phyloP scores from a whole-genome alignment of 2,113 vertebrate genomes.

The Prunella fulvescens region DNA sequence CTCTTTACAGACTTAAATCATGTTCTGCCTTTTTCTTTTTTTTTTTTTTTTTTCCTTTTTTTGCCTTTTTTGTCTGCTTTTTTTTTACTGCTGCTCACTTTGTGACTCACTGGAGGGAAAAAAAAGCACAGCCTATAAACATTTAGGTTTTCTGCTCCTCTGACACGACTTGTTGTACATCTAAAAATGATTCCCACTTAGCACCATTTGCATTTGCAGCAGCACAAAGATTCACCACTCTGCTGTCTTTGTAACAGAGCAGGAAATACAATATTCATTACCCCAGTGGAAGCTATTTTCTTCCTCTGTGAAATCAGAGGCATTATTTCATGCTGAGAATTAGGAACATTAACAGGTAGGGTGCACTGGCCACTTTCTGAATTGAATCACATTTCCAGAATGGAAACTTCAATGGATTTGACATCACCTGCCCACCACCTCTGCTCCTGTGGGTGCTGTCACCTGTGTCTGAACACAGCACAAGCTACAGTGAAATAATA shows the following conservation, averaged over 20 bases:
- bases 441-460: background rate
- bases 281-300: background rate
- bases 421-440: background rate
- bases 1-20: background rate
- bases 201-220: background rate
- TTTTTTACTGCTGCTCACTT: background rate
- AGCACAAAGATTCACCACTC: background rate
- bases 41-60: background rate
- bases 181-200: constrained; percentile 9
- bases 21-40: background rate
- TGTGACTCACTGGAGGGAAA: background rate
- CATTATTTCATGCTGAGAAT: background rate
- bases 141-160: constrained; percentile 10
- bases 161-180: background rate
- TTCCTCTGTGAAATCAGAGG: background rate
- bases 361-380: background rate
- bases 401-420: background rate
- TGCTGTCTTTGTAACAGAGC: background rate
- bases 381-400: background rate
- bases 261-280: background rate
- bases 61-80: no score
- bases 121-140: constrained; percentile 14
- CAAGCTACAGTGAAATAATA: fast-evolving
- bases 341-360: background rate
- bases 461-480: background rate